Base-by-base conservation (phyloP, 2,888 invertebrate genomes). In the Criorhina ranunculi region DNA sequence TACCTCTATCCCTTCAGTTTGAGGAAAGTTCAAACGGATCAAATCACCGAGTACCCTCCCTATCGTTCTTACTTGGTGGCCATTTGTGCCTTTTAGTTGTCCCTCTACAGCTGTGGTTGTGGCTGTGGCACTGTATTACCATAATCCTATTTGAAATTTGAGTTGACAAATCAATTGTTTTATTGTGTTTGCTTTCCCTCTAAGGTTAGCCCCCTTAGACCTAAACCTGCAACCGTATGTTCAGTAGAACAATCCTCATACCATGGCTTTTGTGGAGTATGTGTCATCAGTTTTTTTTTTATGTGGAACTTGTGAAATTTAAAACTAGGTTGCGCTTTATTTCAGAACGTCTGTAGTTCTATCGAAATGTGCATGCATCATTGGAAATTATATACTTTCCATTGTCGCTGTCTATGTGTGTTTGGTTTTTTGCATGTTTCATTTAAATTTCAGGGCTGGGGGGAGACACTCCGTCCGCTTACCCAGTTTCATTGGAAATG, bases 131-230 rank as follows among this genome's bases (percentile, higher is more conserved):
- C 46, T 69, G 19, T 57, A 57, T 83, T 79, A 75, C 79, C 83
- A 53, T 85, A 85, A 85, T 80, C 85, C 85, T 85, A 85, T 85
- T 85, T 80, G 80, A 80, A 85, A 79, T 85, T 79, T 85, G 80
- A 85, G 85, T 85, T 85, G 70, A 44, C 69, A 75, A 85, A 80
- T 80, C 80, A 85, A 85, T 85, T 80, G 85, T 80, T 64, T 85
- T n/a, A 62, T 75, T 60, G 64, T 80, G 53, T 75, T 79, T 67
- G 19, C 35, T 46, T 64, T 70, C 44, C 29, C 49, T 29, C 62
- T 70, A 60, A 49, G 57, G 73, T 67, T 73, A 55, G 72, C 49
- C 73, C 73, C 60, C 59, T 72, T 62, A 70, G 37, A 73, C 73
- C 72, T 62, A 33, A 69, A 70, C 75, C n/a, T 73, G 49, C 42